These are phyloP conservation scores for Sturnira hondurensis DNA, from an alignment of 2,113 vertebrate genomes.

Conservation along the genomic window DNA sequence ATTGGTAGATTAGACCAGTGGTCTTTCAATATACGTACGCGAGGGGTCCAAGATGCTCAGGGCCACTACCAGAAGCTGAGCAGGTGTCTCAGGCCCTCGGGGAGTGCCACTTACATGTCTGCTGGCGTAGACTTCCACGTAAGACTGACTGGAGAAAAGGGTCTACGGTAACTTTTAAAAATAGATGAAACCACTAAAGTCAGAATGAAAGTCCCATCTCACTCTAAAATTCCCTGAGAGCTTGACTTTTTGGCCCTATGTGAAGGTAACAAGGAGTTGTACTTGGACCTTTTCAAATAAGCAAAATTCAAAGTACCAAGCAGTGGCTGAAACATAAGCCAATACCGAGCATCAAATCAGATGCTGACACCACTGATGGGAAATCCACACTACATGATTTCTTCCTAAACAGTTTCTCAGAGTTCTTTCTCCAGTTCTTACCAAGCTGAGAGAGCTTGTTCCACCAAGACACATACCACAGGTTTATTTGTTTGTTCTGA, in stretches of 20 bases:
- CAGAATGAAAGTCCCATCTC: not conserved
- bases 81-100: not conserved
- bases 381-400: not conserved
- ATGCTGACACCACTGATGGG: not conserved
- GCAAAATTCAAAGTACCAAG: not conserved
- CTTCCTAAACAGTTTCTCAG: not conserved
- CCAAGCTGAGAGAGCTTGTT: not conserved
- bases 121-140: not conserved
- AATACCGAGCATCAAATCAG: rapidly evolving
- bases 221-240: not conserved
- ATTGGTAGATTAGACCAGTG: not conserved
- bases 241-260: not conserved
- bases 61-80: not conserved
- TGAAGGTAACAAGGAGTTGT: not conserved
- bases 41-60: no score
- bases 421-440: not conserved
- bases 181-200: not conserved
- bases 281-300: not conserved
- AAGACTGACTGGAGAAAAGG: not conserved
- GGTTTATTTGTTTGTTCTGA: not conserved
- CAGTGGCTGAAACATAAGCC: not conserved
- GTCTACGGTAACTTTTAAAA: not conserved
- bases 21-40: not conserved
- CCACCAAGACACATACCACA: not conserved
- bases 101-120: not conserved